Base-by-base conservation (phyloP, 1,140 invertebrate genomes). In the Neodiprion lecontei region DNA sequence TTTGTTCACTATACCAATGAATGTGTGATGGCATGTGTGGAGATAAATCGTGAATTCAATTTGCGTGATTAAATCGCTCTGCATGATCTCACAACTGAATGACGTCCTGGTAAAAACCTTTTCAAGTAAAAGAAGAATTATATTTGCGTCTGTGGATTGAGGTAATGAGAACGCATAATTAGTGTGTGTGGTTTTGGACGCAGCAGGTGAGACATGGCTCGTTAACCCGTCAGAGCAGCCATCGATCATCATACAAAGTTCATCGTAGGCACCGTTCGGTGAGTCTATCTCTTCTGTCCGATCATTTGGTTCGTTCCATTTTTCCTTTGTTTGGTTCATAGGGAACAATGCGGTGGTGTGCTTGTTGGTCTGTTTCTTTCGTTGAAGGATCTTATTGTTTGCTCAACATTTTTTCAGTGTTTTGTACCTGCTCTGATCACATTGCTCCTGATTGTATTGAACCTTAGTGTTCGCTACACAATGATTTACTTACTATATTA, bases 231-330 rank as follows among this genome's bases (percentile, higher is more conserved):
- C 92, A 92, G 86, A 90, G 84, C 87, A 88, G 87, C 85, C 87
- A 90, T 86, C 88, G 89, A 85, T 90, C 90, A 78, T 90, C 90
- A 81, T 91, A 90, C 88, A 92, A 92, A 90, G 90, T 91, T 84
- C 92, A 93, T 88, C 90, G 92, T 88, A 91, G 92, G 79, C 92
- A 93, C 88, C 91, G 91, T 89, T 93, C 92, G 89, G 92, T 93
- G 91, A 93, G 92, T 93, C 87, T 61, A 61, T 61, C 53, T 61
- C 53, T 61, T 61, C 53, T 61, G 11, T 61, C 53, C 53, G 53
- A 12, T 61, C 53, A 14, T 61, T 61, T 61, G 53, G 53, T 61
- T 61, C 53, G 53, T 61, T 61, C 53, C 53, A 61, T 14, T 61
- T 40, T 61, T 61, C 53, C n/a, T 61, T 61, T 61, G 53, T 61